phyloP scores from a whole-genome alignment of 2,113 vertebrate species.

The Mormyrus iriodes region DNA sequence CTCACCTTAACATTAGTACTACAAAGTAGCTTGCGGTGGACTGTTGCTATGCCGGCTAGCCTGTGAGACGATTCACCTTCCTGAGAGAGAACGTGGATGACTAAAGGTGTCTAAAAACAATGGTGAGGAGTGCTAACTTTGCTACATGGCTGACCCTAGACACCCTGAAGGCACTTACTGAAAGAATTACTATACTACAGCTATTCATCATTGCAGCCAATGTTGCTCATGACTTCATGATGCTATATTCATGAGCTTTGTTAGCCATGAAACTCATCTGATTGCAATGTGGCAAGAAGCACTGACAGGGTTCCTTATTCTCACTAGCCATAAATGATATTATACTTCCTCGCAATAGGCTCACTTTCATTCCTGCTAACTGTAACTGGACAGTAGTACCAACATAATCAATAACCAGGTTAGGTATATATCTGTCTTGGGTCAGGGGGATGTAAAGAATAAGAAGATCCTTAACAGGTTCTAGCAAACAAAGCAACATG shows the following conservation, averaged over 20 bases:
- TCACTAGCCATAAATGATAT: neutral
- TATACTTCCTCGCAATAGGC: neutral
- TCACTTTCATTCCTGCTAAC: neutral
- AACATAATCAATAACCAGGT: neutral
- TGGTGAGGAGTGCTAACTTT: neutral
- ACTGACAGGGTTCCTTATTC: neutral
- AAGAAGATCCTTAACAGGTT: neutral
- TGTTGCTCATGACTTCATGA: neutral
- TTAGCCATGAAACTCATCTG: neutral
- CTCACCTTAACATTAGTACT: neutral
- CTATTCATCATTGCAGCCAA: neutral
- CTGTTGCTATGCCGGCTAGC: neutral
- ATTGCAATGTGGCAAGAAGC: neutral
- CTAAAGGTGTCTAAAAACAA: neutral
- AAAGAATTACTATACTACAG: neutral
- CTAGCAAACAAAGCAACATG: neutral
- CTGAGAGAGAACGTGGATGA: neutral
- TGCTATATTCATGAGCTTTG: neutral
- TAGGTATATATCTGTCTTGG: neutral
- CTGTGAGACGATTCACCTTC: neutral
- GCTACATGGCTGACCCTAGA: neutral
- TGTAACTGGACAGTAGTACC: neutral
- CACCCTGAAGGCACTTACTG: neutral
- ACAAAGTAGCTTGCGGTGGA: neutral
- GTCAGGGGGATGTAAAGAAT: neutral